Evolutionary conservation across 2,888 invertebrate genomes (phyloP).

Genomic region (Ophraella communa): DNA sequence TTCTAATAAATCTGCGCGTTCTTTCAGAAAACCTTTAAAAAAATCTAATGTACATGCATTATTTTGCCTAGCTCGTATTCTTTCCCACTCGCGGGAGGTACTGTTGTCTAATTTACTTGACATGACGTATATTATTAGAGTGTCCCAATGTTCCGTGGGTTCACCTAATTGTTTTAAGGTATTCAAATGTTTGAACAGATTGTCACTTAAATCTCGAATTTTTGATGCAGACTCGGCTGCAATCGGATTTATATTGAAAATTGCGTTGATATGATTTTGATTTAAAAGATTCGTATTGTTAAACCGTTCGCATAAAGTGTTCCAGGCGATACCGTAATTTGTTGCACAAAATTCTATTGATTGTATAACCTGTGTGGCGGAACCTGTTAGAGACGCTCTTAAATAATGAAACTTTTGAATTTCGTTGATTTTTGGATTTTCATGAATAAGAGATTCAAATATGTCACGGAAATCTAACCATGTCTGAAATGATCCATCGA

Average conservation of each 20-base stretch:
- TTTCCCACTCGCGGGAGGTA: constrained; percentile 29
- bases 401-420: constrained; percentile 32
- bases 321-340: constrained; percentile 25
- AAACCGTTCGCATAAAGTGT: constrained; percentile 21
- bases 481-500: constrained; percentile 5
- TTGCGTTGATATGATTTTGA: constrained; percentile 17
- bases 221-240: constrained; percentile 2
- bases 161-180: constrained; percentile 32
- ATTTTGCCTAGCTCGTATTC: not conserved
- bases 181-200: constrained; percentile 29
- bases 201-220: not conserved
- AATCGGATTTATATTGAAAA: constrained; percentile 12
- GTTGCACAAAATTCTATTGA: constrained; percentile 5
- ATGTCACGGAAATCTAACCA: constrained; percentile 21
- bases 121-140: constrained; percentile 30
- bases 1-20: constrained; percentile 29
- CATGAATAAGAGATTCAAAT: constrained; percentile 25
- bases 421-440: constrained; percentile 5
- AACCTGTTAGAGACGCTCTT: constrained; percentile 18
- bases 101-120: constrained; percentile 21
- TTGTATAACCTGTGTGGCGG: constrained; percentile 10
- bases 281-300: constrained; percentile 21
- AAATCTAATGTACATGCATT: not conserved
- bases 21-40: constrained; percentile 30
- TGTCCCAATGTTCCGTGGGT: constrained; percentile 29